Percentiles rank a stretch among this genome's conserved stretches.
phyloP scores from a whole-genome alignment of 2,113 vertebrate genomes.

The Seriola quinqueradiata region DNA sequence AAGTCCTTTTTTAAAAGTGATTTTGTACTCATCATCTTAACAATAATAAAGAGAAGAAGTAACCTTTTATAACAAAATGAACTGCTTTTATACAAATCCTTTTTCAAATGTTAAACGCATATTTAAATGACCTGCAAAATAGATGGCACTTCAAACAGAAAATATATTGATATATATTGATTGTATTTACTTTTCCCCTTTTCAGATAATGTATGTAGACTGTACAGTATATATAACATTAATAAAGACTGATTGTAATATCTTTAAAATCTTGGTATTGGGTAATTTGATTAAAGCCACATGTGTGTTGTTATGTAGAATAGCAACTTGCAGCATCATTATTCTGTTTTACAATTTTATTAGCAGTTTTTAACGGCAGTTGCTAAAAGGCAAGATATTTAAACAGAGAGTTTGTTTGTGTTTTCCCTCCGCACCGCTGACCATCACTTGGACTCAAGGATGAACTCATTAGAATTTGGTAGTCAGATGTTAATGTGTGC shows the following conservation, averaged over 20 bases:
- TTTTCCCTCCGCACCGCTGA: no score
- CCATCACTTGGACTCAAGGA: no score
- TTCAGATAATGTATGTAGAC: slow-evolving; percentile 57
- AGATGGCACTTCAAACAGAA: slow-evolving; percentile 40
- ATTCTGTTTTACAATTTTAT: no score
- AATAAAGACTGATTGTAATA: slow-evolving; percentile 68
- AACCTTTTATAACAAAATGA: slow-evolving; percentile 52
- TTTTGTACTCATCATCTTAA: slow-evolving; percentile 51
- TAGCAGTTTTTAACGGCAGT: no score
- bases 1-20: slow-evolving; percentile 25
- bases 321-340: no score
- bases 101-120: slow-evolving; percentile 25
- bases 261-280: slow-evolving; percentile 16
- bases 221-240: slow-evolving; percentile 60
- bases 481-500: no score
- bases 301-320: no score
- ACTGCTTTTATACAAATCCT: slow-evolving; percentile 63
- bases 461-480: no score
- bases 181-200: slow-evolving; percentile 49
- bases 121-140: slow-evolving; percentile 48
- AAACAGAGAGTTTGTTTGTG: no score
- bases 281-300: background rate
- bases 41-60: slow-evolving; percentile 18
- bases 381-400: no score
- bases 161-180: slow-evolving; percentile 47